Percentiles rank a stretch among this genome's conserved stretches.
These are phyloP conservation scores for Pangasianodon gigas DNA, from an alignment of 2,113 vertebrate species.

Conservation along the genomic window DNA sequence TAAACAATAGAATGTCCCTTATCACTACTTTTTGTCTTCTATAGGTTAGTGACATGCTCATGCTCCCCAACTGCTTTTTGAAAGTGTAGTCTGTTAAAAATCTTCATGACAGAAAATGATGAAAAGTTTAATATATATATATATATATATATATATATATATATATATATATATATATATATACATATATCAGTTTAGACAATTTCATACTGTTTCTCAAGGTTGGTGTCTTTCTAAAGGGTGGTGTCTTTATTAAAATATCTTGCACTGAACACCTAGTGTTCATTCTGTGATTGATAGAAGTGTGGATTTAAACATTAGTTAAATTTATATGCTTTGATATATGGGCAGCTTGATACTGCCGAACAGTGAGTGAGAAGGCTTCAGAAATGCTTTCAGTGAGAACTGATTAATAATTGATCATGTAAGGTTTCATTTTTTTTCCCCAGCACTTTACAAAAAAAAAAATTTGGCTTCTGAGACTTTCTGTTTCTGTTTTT, in stretches of 20 bases:
- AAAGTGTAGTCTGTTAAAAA: neutral
- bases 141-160: neutral
- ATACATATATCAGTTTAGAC: neutral
- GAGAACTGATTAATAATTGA: neutral
- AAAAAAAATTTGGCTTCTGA: neutral
- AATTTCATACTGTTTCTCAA: neutral
- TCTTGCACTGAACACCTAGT: neutral
- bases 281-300: neutral
- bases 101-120: neutral
- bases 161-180: neutral
- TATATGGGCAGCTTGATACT: neutral
- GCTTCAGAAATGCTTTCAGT: neutral
- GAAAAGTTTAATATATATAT: neutral
- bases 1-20: too few relatives aligned
- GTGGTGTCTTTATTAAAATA: neutral
- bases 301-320: neutral
- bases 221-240: neutral
- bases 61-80: neutral
- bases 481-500: neutral
- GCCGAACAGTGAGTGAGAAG: neutral
- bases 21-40: neutral
- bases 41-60: neutral
- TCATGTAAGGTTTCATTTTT: neutral
- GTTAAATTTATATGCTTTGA: neutral
- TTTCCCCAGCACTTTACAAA: neutral